Percentiles rank a stretch among this genome's conserved stretches.
Conservation (phyloP, 2,888 invertebrate species). For the Diaprepes abbreviatus region DNA sequence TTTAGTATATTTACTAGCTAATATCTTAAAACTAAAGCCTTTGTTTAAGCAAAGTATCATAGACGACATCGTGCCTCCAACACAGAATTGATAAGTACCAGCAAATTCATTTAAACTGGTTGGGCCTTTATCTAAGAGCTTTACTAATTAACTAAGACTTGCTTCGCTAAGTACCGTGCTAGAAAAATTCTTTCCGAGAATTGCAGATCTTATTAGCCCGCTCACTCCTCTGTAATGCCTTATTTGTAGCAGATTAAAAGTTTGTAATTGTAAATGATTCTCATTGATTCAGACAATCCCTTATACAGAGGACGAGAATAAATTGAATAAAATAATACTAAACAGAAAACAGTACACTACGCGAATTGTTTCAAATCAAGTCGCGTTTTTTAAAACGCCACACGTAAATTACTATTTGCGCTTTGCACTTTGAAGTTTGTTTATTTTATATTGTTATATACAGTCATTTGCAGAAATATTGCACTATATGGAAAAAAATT, state of each 20-base stretch:
- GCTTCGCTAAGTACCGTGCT: conserved; percentile 57
- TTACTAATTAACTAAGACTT: conserved; percentile 61
- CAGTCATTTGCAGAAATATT: too few species aligned
- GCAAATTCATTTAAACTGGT: conserved; percentile 52
- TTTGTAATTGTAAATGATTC: conserved; percentile 61
- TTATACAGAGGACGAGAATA: conserved; percentile 42
- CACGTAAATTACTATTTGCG: not conserved
- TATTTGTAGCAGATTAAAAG: conserved; percentile 62
- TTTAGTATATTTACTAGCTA: too few species aligned
- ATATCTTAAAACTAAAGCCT: too few species aligned
- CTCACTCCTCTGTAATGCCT: conserved; percentile 56
- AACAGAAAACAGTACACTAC: conserved; percentile 3
- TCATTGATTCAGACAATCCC: conserved; percentile 58
- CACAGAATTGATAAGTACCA: conserved; percentile 47
- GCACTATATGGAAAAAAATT: too few species aligned
- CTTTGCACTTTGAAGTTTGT: not conserved
- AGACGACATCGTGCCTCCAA: conserved; percentile 59
- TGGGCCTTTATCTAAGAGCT: conserved; percentile 47
- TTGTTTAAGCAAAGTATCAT: conserved; percentile 48
- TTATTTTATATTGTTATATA: too few species aligned
- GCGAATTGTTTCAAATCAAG: too few species aligned
- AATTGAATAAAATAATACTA: conserved; percentile 41
- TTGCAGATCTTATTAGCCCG: conserved; percentile 57
- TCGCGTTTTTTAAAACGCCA: conserved; percentile 12
- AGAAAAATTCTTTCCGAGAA: conserved; percentile 60